Base-by-base conservation (phyloP, 2,113 vertebrate species). In the Callithrix jacchus region DNA sequence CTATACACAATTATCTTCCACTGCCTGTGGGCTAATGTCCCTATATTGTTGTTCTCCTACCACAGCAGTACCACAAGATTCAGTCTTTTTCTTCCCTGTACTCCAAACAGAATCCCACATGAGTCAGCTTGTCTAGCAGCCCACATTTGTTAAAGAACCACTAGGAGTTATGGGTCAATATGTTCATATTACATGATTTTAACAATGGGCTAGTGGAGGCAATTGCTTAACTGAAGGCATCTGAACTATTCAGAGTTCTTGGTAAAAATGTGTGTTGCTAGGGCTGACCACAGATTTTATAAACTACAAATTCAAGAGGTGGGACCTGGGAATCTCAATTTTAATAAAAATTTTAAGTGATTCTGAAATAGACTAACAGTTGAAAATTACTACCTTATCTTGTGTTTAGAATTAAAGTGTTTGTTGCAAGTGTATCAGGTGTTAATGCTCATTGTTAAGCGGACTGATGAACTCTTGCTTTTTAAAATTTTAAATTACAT, bases 371-470 rank as follows among this genome's bases (percentile, higher is more conserved):
- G 87, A 68, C 21, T 17, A 45, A 58, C 4, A 32, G 27, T 87
- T 83, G 11, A 91, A 58, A 90, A 93, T 87, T 45, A 47, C 23
- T 80, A 14, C 37, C 12, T 61, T 80, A 66, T 45, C 6, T 87
- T 92, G 16, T 91, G 37, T 17, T 96, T 96, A 91, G 25, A 94
- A 88, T 71, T 66, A 84, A 95, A 97, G 32, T 8, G 76, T 87
- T 95, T 91, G 35, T 56, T 93, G 9, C 49, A 89, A 66, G 3
- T 68, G 0, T 87, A 77, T 20, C 8, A 89, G 2, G 12, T 83
- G 92, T 0, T 11, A 56, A 30, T 96, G 30, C 17, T 84, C 13
- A 94, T 85, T 87, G 11, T 82, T 95, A 49, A n/a, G 40, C 12
- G 74, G 21, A 35, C 6, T 61, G 21, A 93, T 83, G 56, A 76